Evolutionary conservation across 2,113 vertebrate species (phyloP), one percentile per base, ranked within the genome.

Genomic region (Bombycilla garrulus): DNA sequence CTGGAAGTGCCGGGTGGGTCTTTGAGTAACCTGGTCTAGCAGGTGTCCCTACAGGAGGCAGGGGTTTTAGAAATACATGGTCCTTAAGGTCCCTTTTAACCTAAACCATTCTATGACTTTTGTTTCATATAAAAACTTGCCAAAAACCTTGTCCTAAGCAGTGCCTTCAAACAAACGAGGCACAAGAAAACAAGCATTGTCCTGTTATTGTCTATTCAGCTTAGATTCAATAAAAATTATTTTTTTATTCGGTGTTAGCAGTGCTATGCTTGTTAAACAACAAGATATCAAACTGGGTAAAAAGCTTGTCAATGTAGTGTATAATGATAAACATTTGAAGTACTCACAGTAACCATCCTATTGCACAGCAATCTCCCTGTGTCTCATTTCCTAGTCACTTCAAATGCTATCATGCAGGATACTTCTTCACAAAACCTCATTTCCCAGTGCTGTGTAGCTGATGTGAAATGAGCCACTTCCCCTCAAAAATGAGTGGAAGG

Each of bases 371-470:
- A 80, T 91, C 42, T 91, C 19, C 58, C 58, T 0, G 3, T 86
- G n/a, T n/a, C 33, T 94, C 60, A 80, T 88, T 92, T 95, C 24
- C 57, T 54, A 96, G 78, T 85, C 78, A 85, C 78, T 92, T 96
- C 62, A 83, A 76, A 92, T 54, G 35, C 50, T 66, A 45, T 93
- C 54, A 77, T 3, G 10, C 13, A 70, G 29, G 92, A 77, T 77
- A 60, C 18, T 95, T 84, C 60, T 67, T 8, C 58, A 94, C 54
- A 77, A 79, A 87, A 91, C 10, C 45, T 96, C 21, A 73, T 95
- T 92, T 92, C 25, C 70, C 42, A 65, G 62, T 58, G 28, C 48
- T 20, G 7, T 61, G 50, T 85, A 80, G 29, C 23, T 87, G 26
- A 35, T 88, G 81, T 90, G 64, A 91, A 92, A 91, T 77, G 54